Evolutionary conservation across 2,888 invertebrate species (phyloP), one percentile per base, ranked within the genome.

Genomic region (Tachina lurida): DNA sequence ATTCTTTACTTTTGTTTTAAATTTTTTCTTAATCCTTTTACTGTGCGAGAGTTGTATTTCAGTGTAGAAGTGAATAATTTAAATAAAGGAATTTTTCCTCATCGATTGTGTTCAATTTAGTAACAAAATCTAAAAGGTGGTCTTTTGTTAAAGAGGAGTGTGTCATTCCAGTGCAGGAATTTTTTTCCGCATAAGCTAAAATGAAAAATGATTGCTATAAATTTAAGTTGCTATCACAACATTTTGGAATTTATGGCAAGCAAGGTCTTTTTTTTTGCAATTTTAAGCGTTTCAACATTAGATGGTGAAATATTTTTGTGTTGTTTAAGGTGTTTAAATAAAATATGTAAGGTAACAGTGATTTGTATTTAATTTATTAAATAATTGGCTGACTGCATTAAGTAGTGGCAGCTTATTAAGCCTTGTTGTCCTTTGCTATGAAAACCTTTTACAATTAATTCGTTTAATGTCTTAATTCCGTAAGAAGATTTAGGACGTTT

Each of bases 201-300:
- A 90, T 90, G 90, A 90, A 90, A 91, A 91, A 90, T 90, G 89
- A 90, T 90, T 90, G 90, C 90, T 89, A 91, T 91, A 91, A 91
- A 91, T 91, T 91, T 90, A 90, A 90, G 90, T 91, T 90, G 89
- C 90, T 91, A 91, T 91, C 91, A 89, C 88, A 88, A 89, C 90
- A 90, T 90, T 76, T 76, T 80, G 1, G 63, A 80, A 86, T 83
- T 86, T 83, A 83, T 79, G 75, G 70, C 45, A 65, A 60, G 49
- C 19, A 75, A 71, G 62, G 76, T 68, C 31, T 80, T 75, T 79
- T 70, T 80, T 75, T 79, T 70, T 31, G 71, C 76, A 83, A 73
- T 76, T 83, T 76, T 68, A 79, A 83, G 56, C 60, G 58, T 82
- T 82, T 78, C 31, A 73, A 73, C 41, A 77, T 67, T 68, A 84